These are phyloP conservation scores for Phodopus roborovskii DNA, from an alignment of 2,113 vertebrate genomes.

Conservation along the genomic window DNA sequence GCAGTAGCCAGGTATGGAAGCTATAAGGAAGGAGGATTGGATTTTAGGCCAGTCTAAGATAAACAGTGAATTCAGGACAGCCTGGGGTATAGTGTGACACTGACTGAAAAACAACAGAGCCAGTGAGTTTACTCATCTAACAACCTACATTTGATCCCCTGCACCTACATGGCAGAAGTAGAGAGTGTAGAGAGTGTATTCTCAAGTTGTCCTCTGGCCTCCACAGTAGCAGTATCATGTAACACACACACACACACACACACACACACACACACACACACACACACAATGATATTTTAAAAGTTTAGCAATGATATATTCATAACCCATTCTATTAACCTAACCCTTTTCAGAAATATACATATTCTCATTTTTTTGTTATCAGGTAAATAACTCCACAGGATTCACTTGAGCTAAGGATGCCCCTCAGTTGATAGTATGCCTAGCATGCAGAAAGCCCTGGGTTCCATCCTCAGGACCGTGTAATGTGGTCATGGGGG, in stretches of 20 bases:
- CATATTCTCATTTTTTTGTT: background rate
- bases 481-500: background rate
- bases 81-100: background rate
- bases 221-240: background rate
- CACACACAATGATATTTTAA: background rate
- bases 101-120: background rate
- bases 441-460: background rate
- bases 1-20: background rate
- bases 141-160: background rate
- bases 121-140: background rate
- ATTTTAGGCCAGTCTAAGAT: background rate
- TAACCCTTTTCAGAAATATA: background rate
- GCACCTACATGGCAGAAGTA: background rate
- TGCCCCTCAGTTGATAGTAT: background rate
- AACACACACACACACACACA: background rate
- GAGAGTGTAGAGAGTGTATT: background rate
- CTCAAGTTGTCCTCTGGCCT: background rate
- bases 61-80: background rate
- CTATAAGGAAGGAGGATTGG: background rate
- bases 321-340: background rate
- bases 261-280: too few species aligned
- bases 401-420: background rate
- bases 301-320: background rate
- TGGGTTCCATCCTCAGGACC: background rate
- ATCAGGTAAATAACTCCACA: background rate